phyloP scores from a whole-genome alignment of 2,888 invertebrate species.

The Ganaspis brasiliensis region DNA sequence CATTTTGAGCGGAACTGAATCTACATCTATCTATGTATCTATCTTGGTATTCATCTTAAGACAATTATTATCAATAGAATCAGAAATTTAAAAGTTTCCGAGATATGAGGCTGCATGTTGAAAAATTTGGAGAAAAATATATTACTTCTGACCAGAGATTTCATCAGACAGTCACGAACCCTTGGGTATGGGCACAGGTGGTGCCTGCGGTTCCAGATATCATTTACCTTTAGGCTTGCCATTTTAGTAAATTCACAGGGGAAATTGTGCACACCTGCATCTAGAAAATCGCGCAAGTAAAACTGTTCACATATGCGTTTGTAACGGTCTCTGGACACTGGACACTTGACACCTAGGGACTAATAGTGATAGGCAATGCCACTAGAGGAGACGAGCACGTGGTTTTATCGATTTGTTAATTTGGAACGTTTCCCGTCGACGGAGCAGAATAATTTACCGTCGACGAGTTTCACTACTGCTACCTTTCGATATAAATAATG shows the following conservation, averaged over 20 bases:
- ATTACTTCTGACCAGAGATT: not conserved
- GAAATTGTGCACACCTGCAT: conserved; percentile 20
- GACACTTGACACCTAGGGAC: conserved; percentile 2
- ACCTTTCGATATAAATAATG: conserved; percentile 16
- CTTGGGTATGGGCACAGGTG: conserved; percentile 30
- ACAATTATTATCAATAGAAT: too few relatives aligned
- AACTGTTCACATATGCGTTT: not conserved
- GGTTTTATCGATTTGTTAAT: conserved; percentile 37
- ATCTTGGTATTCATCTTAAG: too few relatives aligned
- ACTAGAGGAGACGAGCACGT: not conserved
- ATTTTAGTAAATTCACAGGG: conserved; percentile 1
- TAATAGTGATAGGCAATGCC: conserved; percentile 9
- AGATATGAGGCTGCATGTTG: too few relatives aligned
- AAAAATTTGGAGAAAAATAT: not conserved
- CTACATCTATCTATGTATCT: too few relatives aligned
- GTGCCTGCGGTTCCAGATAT: conserved; percentile 15
- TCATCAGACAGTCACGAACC: conserved; percentile 27
- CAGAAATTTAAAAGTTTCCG: too few relatives aligned
- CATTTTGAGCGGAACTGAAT: too few relatives aligned
- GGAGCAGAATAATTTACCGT: conserved; percentile 14
- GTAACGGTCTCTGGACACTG: not conserved
- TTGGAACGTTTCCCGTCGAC: conserved; percentile 15
- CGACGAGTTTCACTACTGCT: not conserved
- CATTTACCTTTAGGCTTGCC: conserved; percentile 13
- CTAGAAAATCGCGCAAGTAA: conserved; percentile 22